Evolutionary conservation across 1,140 invertebrate species (phyloP).

Genomic region (Artemia franciscana): DNA sequence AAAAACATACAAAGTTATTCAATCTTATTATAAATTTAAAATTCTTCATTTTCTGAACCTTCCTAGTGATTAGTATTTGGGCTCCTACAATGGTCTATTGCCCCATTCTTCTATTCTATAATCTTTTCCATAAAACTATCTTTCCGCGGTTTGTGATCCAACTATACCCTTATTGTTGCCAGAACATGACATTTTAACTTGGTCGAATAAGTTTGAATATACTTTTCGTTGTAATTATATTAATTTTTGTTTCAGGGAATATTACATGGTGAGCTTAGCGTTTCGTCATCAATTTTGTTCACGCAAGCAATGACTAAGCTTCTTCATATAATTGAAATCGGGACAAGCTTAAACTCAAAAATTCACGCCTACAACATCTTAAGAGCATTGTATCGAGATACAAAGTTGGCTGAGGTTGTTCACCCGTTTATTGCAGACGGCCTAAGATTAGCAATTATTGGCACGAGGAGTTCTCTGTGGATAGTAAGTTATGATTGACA

Average conservation of each 20-base stretch:
- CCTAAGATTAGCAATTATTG: slow-evolving; percentile 41
- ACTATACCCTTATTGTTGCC: too few relatives aligned
- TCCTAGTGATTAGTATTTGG: too few relatives aligned
- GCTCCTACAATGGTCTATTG: too few relatives aligned
- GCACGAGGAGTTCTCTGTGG: slow-evolving; percentile 51
- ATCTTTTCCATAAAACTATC: too few relatives aligned
- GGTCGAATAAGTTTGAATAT: too few relatives aligned
- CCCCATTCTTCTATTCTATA: too few relatives aligned
- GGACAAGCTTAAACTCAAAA: slow-evolving; percentile 17
- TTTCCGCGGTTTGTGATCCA: too few relatives aligned
- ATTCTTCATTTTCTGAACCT: too few relatives aligned
- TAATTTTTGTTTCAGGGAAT: slow-evolving; percentile 33
- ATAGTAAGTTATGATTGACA: slow-evolving; percentile 32
- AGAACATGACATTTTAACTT: too few relatives aligned
- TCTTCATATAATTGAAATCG: slow-evolving; percentile 22
- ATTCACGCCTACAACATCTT: slow-evolving; percentile 69
- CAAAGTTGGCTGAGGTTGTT: slow-evolving; percentile 42
- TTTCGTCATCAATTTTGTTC: slow-evolving; percentile 17
- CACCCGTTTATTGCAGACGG: slow-evolving; percentile 42
- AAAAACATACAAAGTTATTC: too few relatives aligned
- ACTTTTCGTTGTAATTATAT: too few relatives aligned
- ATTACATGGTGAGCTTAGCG: slow-evolving; percentile 36
- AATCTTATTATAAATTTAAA: too few relatives aligned
- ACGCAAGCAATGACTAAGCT: slow-evolving; percentile 32
- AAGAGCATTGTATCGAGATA: slow-evolving; percentile 48